These are phyloP conservation scores for Aspidapion aeneum DNA, from an alignment of 2,888 invertebrate genomes.

Conservation along the genomic window DNA sequence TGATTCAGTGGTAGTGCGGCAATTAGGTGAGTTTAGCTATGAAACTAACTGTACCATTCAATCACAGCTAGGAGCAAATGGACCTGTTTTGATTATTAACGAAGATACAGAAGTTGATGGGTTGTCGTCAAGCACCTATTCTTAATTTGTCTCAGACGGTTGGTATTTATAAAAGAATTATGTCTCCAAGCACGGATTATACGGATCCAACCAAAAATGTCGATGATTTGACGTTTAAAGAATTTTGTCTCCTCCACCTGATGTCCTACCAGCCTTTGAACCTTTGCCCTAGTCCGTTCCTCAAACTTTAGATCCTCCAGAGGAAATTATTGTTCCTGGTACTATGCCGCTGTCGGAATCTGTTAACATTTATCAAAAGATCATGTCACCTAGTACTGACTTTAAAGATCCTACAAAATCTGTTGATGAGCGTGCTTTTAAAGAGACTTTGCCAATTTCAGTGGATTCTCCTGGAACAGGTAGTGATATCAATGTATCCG, in stretches of 20 bases:
- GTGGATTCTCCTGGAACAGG: not conserved
- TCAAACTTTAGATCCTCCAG: too few relatives aligned
- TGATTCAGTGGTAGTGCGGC: not conserved
- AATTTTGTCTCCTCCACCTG: not conserved
- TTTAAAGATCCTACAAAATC: not conserved
- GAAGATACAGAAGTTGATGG: not conserved
- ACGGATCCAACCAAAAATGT: not conserved
- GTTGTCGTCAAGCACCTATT: not conserved
- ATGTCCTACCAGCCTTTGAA: not conserved
- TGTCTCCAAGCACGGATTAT: not conserved
- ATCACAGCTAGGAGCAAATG: not conserved
- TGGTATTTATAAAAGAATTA: not conserved
- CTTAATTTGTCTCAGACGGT: not conserved
- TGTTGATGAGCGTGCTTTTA: not conserved
- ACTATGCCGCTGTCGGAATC: conserved; percentile 39
- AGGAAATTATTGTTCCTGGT: conserved; percentile 36
- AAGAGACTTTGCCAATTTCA: not conserved
- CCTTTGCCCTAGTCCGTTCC: too few relatives aligned
- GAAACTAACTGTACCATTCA: too few relatives aligned
- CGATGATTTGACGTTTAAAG: not conserved
- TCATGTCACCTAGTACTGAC: conserved; percentile 37
- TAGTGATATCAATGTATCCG: not conserved
- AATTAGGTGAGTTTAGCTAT: too few relatives aligned
- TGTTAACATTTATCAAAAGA: conserved; percentile 44
- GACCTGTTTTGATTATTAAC: not conserved